These are phyloP conservation scores for Coleophora deauratella DNA, from an alignment of 2,888 invertebrate species.

Conservation along the genomic window DNA sequence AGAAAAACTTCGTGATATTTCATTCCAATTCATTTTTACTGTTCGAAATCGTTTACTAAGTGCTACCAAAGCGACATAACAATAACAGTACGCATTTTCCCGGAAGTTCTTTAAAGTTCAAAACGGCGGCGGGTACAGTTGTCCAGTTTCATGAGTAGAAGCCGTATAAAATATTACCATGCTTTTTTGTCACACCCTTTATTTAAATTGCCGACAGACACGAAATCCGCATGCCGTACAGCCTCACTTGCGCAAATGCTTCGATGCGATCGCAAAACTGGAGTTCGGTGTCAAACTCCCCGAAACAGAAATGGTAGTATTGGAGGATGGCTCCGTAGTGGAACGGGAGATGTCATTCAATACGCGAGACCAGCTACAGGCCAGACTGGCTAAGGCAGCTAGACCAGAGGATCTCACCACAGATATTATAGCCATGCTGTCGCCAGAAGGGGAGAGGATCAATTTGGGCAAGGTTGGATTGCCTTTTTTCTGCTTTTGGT, in stretches of 20 bases:
- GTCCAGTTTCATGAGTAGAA: no score
- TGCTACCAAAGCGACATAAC: no score
- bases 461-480: constrained; percentile 78
- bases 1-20: neutral
- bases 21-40: no score
- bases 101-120: no score
- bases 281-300: constrained; percentile 80
- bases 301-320: constrained; percentile 66
- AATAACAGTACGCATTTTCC: no score
- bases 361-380: constrained; percentile 53
- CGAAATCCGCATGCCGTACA: constrained; percentile 92
- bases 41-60: no score
- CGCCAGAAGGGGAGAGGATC: constrained; percentile 90
- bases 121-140: no score
- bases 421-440: constrained; percentile 91
- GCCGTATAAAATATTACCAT: no score
- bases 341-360: constrained; percentile 59
- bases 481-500: neutral
- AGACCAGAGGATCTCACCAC: constrained; percentile 77
- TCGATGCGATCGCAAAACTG: constrained; percentile 85
- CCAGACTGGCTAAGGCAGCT: constrained; percentile 50
- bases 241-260: constrained; percentile 91
- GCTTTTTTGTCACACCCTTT: no score
- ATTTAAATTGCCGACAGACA: constrained; percentile 72
- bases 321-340: constrained; percentile 64